Evolutionary conservation across 1,140 invertebrate genomes (phyloP).

Genomic region (Drosophila kurseongensis): DNA sequence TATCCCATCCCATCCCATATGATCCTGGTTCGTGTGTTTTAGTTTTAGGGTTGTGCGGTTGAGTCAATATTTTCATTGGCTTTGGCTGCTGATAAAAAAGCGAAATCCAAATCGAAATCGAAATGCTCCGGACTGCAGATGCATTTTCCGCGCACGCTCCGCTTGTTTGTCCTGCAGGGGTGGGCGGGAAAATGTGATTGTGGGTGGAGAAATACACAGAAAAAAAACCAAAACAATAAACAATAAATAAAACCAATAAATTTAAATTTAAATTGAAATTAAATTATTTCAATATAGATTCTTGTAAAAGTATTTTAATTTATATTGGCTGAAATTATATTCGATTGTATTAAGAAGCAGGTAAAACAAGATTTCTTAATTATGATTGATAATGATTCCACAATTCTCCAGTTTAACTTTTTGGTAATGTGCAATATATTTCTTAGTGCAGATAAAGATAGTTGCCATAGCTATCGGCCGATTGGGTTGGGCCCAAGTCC

Average conservation of each 20-base stretch:
- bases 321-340: no score
- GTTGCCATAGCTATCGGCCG: constrained; percentile 67
- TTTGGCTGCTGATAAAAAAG: constrained; percentile 65
- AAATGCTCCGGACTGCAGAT: constrained; percentile 67
- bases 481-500: constrained; percentile 34
- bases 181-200: not conserved
- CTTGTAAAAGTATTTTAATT: no score
- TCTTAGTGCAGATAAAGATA: constrained; percentile 50
- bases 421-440: not conserved
- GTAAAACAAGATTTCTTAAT: no score
- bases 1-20: constrained; percentile 3
- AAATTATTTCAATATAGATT: no score
- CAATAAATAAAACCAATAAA: no score
- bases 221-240: not conserved
- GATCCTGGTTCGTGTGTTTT: constrained; percentile 16
- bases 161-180: constrained; percentile 23
- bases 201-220: not conserved
- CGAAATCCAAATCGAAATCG: constrained; percentile 63
- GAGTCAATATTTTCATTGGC: constrained; percentile 71
- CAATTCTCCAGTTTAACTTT: no score
- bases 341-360: no score
- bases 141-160: constrained; percentile 65
- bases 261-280: no score
- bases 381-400: no score
- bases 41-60: constrained; percentile 48